Percentiles rank a stretch among this genome's conserved stretches.
Evolutionary conservation across 2,797 vertebrate species (phyloP).

Genomic region (Mus spretus): DNA sequence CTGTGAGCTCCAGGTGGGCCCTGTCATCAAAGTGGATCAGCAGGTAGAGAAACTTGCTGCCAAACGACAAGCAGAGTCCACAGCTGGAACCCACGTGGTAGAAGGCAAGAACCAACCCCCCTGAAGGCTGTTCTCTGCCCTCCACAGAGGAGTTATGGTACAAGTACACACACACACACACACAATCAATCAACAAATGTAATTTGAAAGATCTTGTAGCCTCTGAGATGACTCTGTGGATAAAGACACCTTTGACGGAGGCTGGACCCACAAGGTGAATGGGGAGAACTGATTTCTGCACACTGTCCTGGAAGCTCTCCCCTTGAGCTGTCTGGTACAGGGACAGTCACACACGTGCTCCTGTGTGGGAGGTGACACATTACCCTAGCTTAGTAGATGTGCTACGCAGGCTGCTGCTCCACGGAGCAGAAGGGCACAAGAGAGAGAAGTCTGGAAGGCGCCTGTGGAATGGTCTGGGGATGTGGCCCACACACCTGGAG

Average conservation of each 20-base stretch:
- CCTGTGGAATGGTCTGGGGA: accelerated
- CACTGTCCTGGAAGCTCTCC: background rate
- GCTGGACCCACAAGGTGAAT: background rate
- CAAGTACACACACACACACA: too few species aligned
- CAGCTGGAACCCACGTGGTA: background rate
- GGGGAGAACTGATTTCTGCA: background rate
- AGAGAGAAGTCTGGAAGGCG: too few species aligned
- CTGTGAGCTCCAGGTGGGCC: background rate
- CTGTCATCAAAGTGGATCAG: background rate
- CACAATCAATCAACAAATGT: background rate
- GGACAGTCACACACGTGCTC: background rate
- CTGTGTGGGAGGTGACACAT: background rate
- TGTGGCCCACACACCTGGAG: accelerated
- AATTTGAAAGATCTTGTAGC: background rate
- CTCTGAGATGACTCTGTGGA: background rate
- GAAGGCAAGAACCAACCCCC: background rate
- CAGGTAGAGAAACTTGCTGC: background rate
- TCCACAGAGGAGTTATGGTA: background rate
- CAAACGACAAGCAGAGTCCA: background rate
- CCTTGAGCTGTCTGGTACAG: background rate
- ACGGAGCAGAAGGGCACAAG: background rate
- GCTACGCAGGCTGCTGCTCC: background rate
- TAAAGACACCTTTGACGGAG: background rate
- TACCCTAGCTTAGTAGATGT: slow-evolving; percentile 44
- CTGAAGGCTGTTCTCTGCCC: background rate